Conservation (phyloP, 1,140 invertebrate genomes). For the Drosophila fuyamai region DNA sequence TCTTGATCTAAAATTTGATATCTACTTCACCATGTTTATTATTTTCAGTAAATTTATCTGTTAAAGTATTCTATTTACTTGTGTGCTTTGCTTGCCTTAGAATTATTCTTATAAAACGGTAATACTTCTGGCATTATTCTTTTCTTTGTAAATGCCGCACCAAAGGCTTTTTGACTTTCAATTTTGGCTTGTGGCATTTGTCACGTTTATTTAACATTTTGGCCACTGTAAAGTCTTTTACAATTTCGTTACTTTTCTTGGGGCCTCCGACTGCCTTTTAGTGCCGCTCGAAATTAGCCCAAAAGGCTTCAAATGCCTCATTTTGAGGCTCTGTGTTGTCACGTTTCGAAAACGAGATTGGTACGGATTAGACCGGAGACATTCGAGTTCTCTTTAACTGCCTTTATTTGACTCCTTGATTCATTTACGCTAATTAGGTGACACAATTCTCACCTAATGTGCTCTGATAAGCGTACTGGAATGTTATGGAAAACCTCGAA, state of each 20-base stretch:
- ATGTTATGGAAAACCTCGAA: conserved; percentile 52
- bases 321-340: conserved; percentile 59
- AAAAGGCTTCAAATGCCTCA: conserved; percentile 62
- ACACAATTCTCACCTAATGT: conserved; percentile 84
- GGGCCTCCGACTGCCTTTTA: conserved; percentile 28
- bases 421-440: conserved; percentile 84
- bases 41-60: too few relatives aligned
- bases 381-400: conserved; percentile 35
- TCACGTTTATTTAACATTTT: conserved; percentile 55
- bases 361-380: conserved; percentile 57
- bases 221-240: conserved; percentile 52
- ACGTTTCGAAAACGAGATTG: conserved; percentile 73
- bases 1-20: background rate
- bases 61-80: too few relatives aligned
- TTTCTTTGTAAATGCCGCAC: background rate
- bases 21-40: background rate
- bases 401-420: conserved; percentile 66
- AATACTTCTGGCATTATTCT: too few relatives aligned
- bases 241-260: conserved; percentile 33
- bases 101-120: too few relatives aligned
- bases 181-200: conserved; percentile 34
- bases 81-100: too few relatives aligned
- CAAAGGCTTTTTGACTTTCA: background rate
- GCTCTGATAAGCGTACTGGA: conserved; percentile 74
- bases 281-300: conserved; percentile 55